Conservation (phyloP, 2,888 invertebrate genomes). For the Andrena marginata region DNA sequence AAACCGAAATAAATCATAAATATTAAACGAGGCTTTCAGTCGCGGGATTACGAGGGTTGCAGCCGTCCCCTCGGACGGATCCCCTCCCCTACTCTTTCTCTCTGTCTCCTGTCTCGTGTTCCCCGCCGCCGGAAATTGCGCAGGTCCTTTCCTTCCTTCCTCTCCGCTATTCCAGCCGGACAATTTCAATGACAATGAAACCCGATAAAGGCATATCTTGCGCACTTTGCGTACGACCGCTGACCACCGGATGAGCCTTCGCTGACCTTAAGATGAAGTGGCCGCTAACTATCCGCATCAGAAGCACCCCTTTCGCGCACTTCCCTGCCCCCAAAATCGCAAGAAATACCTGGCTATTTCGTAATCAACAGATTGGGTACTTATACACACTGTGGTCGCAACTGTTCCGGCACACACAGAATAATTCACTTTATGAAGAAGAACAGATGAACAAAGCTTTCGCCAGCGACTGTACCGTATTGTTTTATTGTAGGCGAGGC, state of each 20-base stretch:
- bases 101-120: slow-evolving; percentile 51
- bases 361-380: background rate
- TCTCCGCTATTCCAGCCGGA: slow-evolving; percentile 58
- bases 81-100: slow-evolving; percentile 24
- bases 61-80: slow-evolving; percentile 48
- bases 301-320: slow-evolving; percentile 13
- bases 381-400: too few relatives aligned
- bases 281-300: background rate
- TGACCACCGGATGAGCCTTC: slow-evolving; percentile 47
- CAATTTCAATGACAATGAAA: slow-evolving; percentile 83
- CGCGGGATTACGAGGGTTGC: slow-evolving; percentile 82
- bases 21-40: slow-evolving; percentile 85
- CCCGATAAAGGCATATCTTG: slow-evolving; percentile 50
- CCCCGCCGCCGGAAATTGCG: slow-evolving; percentile 79
- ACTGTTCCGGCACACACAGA: too few relatives aligned
- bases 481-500: background rate
- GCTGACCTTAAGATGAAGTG: slow-evolving; percentile 44
- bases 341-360: background rate
- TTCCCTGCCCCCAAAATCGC: slow-evolving; percentile 18
- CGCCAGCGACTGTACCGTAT: too few relatives aligned
- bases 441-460: too few relatives aligned
- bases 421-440: too few relatives aligned
- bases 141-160: slow-evolving; percentile 76
- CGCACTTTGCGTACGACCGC: slow-evolving; percentile 52
- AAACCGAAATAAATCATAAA: slow-evolving; percentile 85